Evolutionary conservation across 2,113 vertebrate species (phyloP).

Genomic region (Oryzias celebensis): DNA sequence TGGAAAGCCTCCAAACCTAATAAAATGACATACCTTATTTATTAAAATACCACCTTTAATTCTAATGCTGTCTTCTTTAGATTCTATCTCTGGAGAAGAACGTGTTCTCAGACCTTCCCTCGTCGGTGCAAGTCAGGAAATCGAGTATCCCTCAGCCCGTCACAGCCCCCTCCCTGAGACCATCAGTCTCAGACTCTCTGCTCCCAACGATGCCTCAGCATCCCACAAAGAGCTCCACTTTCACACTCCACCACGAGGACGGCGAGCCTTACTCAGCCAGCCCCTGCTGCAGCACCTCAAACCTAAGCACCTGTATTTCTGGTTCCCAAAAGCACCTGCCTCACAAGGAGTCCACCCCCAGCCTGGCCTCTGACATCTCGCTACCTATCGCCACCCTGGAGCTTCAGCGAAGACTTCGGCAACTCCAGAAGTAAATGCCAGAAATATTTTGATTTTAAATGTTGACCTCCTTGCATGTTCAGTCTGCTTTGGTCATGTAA

Average conservation of each 20-base stretch:
- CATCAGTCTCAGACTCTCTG: conserved; percentile 41
- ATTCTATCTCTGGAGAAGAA: conserved; percentile 88
- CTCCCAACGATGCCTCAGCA: conserved; percentile 36
- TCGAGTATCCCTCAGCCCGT: conserved; percentile 60
- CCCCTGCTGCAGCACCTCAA: conserved; percentile 80
- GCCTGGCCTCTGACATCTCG: conserved; percentile 92
- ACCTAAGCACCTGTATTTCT: conserved; percentile 75
- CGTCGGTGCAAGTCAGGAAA: conserved; percentile 87
- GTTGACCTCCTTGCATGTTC: no score
- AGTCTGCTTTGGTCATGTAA: no score
- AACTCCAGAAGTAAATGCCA: conserved; percentile 88
- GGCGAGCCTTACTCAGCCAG: conserved; percentile 73
- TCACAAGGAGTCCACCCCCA: conserved; percentile 88
- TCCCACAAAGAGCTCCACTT: conserved; percentile 60
- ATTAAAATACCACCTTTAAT: neutral
- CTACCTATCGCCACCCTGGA: conserved; percentile 89
- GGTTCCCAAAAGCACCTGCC: conserved; percentile 83
- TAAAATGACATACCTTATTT: no score
- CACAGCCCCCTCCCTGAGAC: conserved; percentile 33
- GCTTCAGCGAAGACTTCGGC: conserved; percentile 87
- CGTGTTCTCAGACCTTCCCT: conserved; percentile 81
- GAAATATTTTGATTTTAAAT: neutral
- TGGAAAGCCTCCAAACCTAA: no score
- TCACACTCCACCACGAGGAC: conserved; percentile 63
- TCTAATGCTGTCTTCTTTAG: conserved; percentile 57